Base-by-base conservation (phyloP, 2,797 vertebrate species). In the Acanthis flammea region DNA sequence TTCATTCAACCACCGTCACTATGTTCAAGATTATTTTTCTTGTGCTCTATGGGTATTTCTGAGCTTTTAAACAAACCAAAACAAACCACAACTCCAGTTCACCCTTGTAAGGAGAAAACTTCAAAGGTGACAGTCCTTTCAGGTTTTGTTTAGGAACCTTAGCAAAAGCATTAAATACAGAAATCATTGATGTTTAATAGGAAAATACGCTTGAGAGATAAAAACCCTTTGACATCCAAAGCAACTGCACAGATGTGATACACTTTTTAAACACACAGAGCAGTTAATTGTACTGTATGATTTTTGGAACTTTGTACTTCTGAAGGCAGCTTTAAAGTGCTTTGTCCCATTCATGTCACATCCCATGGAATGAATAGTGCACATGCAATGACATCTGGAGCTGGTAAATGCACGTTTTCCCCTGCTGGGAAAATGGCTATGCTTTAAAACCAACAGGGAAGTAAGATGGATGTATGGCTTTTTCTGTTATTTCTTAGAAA, bases 341-440 rank as follows among this genome's bases (percentile, higher is more conserved):
- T 97, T 96, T 96, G 93, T 91, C 63, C 83, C 94, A 97, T 96
- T 96, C 92, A 91, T 86, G 94, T 95, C 85, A 94, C 87, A 96
- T 89, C 85, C 91, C 92, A 55, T 5, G 75, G 94, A 87, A 94
- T 37, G 94, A 96, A 95, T n/a, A 83, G 93, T 31, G 86, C 89
- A 84, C 88, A 86, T n/a, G 96, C 58, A 78, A 92, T 80, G 94
- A 81, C 44, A 95, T 74, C 88, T 65, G 82, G 73, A 95, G 84
- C 81, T 76, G 77, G 75, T 35, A 95, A 97, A 94, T 89, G 88
- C 71, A 96, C 8, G 9, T 94, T 72, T 90, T 78, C 53, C 81
- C 96, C 90, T 88, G 96, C 90, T 97, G 96, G 62, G 91, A 96
- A 96, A 94, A 96, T 94, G 92, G 77, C 39, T 88, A 67, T n/a